phyloP scores from a whole-genome alignment of 2,888 invertebrate genomes.

The Tetranychus piercei region DNA sequence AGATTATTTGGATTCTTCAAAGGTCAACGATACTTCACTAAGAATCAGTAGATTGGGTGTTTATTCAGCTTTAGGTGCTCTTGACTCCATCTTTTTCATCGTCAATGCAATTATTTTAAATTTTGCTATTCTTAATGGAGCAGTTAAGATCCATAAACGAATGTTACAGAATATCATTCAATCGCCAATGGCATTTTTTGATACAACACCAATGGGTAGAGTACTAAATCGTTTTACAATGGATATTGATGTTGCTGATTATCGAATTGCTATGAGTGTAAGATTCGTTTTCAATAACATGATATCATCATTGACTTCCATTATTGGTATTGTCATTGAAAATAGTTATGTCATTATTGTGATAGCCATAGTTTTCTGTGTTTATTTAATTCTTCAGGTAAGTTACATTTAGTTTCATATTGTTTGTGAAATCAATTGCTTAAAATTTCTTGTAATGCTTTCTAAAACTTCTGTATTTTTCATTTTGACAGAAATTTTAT shows the following conservation, averaged over 20 bases:
- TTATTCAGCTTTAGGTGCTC: slow-evolving; percentile 35
- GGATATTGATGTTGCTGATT: slow-evolving; percentile 48
- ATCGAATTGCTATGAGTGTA: slow-evolving; percentile 42
- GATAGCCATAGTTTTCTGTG: slow-evolving; percentile 32
- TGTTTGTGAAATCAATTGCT: background rate
- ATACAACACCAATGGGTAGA: slow-evolving; percentile 51
- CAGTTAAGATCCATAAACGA: slow-evolving; percentile 29
- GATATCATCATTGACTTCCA: slow-evolving; percentile 25
- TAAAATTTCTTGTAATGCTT: background rate
- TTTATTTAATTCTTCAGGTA: slow-evolving; percentile 31
- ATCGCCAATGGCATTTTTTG: slow-evolving; percentile 51
- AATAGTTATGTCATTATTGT: slow-evolving; percentile 28
- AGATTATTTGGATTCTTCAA: slow-evolving; percentile 23
- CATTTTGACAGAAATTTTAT: slow-evolving; percentile 55
- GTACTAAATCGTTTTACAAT: slow-evolving; percentile 49
- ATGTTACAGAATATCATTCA: slow-evolving; percentile 29
- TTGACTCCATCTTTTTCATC: slow-evolving; percentile 13
- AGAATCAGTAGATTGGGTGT: slow-evolving; percentile 34
- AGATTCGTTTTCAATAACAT: slow-evolving; percentile 27
- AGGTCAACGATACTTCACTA: slow-evolving; percentile 22
- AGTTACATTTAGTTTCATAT: slow-evolving; percentile 32
- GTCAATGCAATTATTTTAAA: slow-evolving; percentile 30
- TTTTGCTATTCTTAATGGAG: slow-evolving; percentile 41
- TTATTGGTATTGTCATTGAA: slow-evolving; percentile 30
- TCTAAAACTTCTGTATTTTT: slow-evolving; percentile 12